Conservation (phyloP, 2,113 vertebrate genomes). For the Colistium nudipinnis region DNA sequence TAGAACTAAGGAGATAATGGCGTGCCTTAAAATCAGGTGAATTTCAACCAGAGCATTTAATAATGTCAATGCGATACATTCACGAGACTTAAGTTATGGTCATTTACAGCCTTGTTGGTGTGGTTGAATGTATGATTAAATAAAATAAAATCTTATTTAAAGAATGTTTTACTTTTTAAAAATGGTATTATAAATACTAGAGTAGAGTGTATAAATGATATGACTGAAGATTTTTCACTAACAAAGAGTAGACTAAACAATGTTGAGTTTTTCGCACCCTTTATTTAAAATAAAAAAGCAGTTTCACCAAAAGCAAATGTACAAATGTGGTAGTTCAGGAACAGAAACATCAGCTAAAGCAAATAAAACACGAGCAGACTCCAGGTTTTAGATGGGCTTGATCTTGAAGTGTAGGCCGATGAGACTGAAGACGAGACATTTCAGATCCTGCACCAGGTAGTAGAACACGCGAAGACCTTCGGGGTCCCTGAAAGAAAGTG, state of each 20-base stretch:
- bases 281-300: conserved; percentile 82
- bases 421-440: conserved; percentile 99
- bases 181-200: background rate
- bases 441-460: conserved; percentile 98
- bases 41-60: conserved; percentile 12
- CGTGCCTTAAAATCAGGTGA: conserved; percentile 43
- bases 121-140: background rate
- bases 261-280: conserved; percentile 39
- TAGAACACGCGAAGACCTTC: conserved; percentile 98
- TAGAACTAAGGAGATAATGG: background rate
- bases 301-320: conserved; percentile 76
- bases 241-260: background rate
- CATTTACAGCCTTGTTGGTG: conserved; percentile 17
- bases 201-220: background rate
- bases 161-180: background rate
- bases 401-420: conserved; percentile 99
- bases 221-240: background rate
- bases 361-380: conserved; percentile 43
- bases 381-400: conserved; percentile 91
- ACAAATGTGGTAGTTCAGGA: conserved; percentile 73
- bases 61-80: conserved; percentile 4
- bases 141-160: too few relatives aligned
- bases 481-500: conserved; percentile 87
- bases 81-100: background rate
- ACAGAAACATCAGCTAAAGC: conserved; percentile 65